These are phyloP conservation scores for Serranus cabrilla DNA, from an alignment of 2,797 vertebrate species.

Conservation along the genomic window DNA sequence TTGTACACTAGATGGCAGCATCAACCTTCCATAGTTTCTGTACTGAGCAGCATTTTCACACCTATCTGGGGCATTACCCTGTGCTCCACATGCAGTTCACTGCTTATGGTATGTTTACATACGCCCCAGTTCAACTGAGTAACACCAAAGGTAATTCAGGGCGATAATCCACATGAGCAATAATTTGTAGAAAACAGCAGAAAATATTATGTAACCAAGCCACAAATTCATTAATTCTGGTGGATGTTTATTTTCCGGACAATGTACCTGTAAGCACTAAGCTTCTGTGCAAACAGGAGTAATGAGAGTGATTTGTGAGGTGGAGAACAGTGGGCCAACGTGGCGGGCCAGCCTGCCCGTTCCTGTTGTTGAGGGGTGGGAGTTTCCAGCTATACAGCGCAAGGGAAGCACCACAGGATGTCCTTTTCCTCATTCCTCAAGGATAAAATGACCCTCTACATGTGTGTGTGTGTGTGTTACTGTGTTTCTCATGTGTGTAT, in stretches of 20 bases:
- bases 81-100: not conserved
- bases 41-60: not conserved
- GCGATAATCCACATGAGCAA: not conserved
- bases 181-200: not conserved
- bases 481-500: slow-evolving; percentile 39
- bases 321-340: slow-evolving; percentile 14
- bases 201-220: too few relatives aligned
- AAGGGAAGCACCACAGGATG: slow-evolving; percentile 83
- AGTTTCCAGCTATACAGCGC: slow-evolving; percentile 82
- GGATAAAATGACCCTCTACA: slow-evolving; percentile 55
- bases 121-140: not conserved
- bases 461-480: slow-evolving; percentile 3
- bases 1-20: slow-evolving; percentile 46
- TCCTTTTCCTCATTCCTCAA: slow-evolving; percentile 82
- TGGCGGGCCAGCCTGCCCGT: slow-evolving; percentile 29
- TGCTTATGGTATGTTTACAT: not conserved
- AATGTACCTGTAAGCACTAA: not conserved
- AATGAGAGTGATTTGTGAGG: slow-evolving; percentile 18
- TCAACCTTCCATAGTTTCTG: slow-evolving; percentile 18
- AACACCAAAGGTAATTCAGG: not conserved
- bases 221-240: not conserved
- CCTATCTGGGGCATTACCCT: not conserved
- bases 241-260: slow-evolving; percentile 1
- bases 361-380: slow-evolving; percentile 84
- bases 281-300: slow-evolving; percentile 18